These are phyloP conservation scores for Venustaconcha ellipsiformis DNA, from an alignment of 1,140 invertebrate genomes.

Conservation along the genomic window DNA sequence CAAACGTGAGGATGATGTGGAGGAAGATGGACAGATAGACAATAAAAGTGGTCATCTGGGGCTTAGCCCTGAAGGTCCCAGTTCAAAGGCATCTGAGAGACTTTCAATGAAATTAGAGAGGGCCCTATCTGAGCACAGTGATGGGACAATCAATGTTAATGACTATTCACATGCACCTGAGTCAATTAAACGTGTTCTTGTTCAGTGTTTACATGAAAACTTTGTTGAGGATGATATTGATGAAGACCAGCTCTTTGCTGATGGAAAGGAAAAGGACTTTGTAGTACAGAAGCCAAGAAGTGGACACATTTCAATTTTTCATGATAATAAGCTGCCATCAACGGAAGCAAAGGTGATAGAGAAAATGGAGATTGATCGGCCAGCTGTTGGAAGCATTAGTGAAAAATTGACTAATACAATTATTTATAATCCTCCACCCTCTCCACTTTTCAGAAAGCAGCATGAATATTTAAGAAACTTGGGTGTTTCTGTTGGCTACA, in stretches of 20 bases:
- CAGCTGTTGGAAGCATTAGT: conserved; percentile 6
- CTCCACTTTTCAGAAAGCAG: conserved; percentile 20
- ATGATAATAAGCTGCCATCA: background rate
- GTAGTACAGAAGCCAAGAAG: too few relatives aligned
- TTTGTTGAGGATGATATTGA: conserved; percentile 31
- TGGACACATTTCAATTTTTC: too few relatives aligned
- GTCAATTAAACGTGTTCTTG: conserved; percentile 36
- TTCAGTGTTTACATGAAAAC: conserved; percentile 40
- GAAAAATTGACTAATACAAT: conserved; percentile 14
- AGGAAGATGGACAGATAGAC: conserved; percentile 1
- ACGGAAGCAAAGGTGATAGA: background rate
- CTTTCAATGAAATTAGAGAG: conserved; percentile 34
- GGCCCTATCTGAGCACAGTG: conserved; percentile 36
- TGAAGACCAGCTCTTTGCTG: conserved; percentile 35
- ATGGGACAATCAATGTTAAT: conserved; percentile 30
- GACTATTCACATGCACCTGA: conserved; percentile 33
- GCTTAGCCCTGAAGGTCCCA: conserved; percentile 7
- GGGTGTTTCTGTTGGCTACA: conserved; percentile 42
- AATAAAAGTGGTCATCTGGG: conserved; percentile 2
- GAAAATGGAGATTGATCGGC: background rate
- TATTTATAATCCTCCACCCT: conserved; percentile 13
- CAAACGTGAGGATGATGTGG: background rate
- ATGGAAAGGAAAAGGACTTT: conserved; percentile 1
- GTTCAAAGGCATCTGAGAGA: conserved; percentile 20
- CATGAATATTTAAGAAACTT: conserved; percentile 39